Conservation (phyloP, 2,888 invertebrate species). For the Acleris sparsana region DNA sequence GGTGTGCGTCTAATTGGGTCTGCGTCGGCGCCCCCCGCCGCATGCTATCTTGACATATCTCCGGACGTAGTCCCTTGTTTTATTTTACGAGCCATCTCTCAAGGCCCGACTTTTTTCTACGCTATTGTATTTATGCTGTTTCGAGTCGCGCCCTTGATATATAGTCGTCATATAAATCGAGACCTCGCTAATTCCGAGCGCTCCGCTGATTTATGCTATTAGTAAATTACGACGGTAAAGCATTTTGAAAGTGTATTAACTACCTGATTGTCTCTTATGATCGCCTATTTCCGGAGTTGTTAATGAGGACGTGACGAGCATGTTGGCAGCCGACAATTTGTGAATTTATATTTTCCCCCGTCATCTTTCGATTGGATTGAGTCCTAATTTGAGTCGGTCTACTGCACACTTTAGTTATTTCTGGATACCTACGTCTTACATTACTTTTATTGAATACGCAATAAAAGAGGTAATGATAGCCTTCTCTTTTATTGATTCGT, state of each 20-base stretch:
- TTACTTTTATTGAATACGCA: constrained; percentile 79
- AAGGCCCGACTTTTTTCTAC: constrained; percentile 65
- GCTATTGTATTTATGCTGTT: constrained; percentile 72
- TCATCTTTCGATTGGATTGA: constrained; percentile 37
- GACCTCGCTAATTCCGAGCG: constrained; percentile 62
- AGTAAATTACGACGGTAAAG: constrained; percentile 43
- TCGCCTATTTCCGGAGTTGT: constrained; percentile 19
- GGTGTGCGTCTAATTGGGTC: constrained; percentile 83
- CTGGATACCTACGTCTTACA: constrained; percentile 54
- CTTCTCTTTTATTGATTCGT: constrained; percentile 80
- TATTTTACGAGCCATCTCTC: constrained; percentile 81
- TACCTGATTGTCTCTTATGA: constrained; percentile 21
- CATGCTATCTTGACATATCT: constrained; percentile 82
- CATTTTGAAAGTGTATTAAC: constrained; percentile 27
- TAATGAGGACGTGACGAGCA: constrained; percentile 4
- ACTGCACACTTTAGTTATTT: constrained; percentile 56
- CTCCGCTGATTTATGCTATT: constrained; percentile 51
- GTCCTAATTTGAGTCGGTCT: constrained; percentile 49
- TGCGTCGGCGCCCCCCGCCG: constrained; percentile 68
- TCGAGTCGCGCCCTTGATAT: constrained; percentile 70
- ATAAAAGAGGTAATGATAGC: constrained; percentile 79
- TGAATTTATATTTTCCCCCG: constrained; percentile 1
- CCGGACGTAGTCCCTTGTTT: constrained; percentile 80
- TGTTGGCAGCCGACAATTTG: constrained; percentile 9
- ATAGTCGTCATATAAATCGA: constrained; percentile 65